Percentiles rank a stretch among this genome's conserved stretches.
Evolutionary conservation across 2,888 invertebrate species (phyloP).

Genomic region (Zygothrica quintamaculata): DNA sequence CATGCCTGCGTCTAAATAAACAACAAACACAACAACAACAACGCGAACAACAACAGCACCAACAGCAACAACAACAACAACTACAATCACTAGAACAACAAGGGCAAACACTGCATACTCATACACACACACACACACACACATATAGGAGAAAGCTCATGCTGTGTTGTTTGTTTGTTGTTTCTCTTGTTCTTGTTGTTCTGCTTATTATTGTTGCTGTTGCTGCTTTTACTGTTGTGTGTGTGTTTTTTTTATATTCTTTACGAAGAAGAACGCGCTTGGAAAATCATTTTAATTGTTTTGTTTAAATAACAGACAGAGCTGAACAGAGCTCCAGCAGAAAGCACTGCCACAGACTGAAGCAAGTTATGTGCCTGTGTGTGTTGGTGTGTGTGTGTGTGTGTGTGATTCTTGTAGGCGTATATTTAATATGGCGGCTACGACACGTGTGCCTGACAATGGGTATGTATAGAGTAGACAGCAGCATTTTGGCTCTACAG

Average conservation of each 20-base stretch:
- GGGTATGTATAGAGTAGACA: too few species aligned
- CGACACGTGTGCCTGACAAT: conserved; percentile 37
- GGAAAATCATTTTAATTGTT: conserved; percentile 81
- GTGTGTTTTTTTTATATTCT: conserved; percentile 20
- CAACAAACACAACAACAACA: conserved; percentile 51
- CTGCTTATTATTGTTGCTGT: background rate
- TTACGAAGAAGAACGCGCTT: conserved; percentile 40
- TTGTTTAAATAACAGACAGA: conserved; percentile 75
- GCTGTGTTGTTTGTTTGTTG: conserved; percentile 32
- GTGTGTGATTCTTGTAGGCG: conserved; percentile 56
- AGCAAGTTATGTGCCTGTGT: conserved; percentile 19
- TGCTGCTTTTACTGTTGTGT: background rate
- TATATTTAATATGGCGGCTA: conserved; percentile 71
- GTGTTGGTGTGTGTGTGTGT: too few species aligned
- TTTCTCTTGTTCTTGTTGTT: conserved; percentile 10
- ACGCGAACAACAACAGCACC: background rate
- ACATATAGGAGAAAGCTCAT: conserved; percentile 47
- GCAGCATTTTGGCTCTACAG: too few species aligned
- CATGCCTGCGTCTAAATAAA: conserved; percentile 78
- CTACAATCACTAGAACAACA: conserved; percentile 27
- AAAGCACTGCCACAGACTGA: conserved; percentile 11
- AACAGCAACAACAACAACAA: conserved; percentile 54
- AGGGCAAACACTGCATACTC: too few species aligned
- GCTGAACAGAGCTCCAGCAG: conserved; percentile 27
- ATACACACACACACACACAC: too few species aligned